Evolutionary conservation across 2,113 vertebrate species (phyloP).

Genomic region (Hemiscyllium ocellatum): DNA sequence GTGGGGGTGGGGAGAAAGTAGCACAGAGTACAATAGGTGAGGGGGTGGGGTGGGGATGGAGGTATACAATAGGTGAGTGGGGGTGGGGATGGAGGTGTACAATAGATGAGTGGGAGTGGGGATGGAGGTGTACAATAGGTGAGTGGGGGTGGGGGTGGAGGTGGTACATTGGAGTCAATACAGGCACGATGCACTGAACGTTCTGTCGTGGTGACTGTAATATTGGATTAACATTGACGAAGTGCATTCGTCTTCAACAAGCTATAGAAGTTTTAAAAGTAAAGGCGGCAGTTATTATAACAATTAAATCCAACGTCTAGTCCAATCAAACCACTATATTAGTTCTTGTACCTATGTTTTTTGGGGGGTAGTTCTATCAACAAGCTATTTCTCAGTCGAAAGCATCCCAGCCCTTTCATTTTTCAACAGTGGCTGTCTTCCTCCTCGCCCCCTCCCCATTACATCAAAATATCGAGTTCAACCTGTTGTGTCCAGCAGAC

Average conservation of each 20-base stretch:
- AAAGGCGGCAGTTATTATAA: not conserved
- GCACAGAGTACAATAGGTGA: no score
- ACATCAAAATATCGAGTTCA: slow-evolving; percentile 10
- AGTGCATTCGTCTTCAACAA: not conserved
- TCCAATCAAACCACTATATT: not conserved
- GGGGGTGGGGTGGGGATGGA: no score
- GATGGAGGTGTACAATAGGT: no score
- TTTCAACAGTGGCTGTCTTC: not conserved
- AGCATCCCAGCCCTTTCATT: not conserved
- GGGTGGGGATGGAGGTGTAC: no score
- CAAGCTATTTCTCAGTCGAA: not conserved
- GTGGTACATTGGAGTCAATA: not conserved
- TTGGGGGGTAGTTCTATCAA: not conserved
- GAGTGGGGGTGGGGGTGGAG: no score
- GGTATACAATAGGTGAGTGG: no score
- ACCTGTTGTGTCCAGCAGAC: slow-evolving; percentile 20
- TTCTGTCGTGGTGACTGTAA: no score
- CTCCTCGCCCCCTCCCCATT: not conserved
- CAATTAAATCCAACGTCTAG: not conserved
- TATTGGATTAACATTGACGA: no score
- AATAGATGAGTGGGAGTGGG: no score
- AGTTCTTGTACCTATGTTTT: not conserved
- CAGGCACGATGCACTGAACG: not conserved
- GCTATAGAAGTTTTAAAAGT: not conserved
- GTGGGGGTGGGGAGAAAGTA: no score